Evolutionary conservation across 2,113 vertebrate species (phyloP), one percentile per base, ranked within the genome.

Genomic region (Phyllostomus hastatus): DNA sequence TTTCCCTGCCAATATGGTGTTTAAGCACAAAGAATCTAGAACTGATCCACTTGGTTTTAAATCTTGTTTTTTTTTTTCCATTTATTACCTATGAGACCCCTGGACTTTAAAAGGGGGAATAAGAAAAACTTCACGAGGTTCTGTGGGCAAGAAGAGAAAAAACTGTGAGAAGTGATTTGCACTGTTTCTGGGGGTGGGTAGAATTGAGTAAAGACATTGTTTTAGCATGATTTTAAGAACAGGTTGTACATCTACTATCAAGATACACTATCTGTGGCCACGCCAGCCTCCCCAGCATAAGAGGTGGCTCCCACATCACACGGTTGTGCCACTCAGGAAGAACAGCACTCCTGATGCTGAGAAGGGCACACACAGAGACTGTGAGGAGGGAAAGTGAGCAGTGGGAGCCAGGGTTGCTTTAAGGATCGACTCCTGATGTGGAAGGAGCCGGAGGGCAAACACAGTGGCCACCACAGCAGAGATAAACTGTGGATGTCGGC

Each of bases 141-240:
- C 10, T 15, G 7, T 7, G 76, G 5, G 22, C 24, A 52, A 28
- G 31, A 7, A 20, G 64, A 52, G 20, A 35, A 35, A 69, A 67
- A 10, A 33, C 9, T 4, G 11, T 1, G 4, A 20, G 19, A 43
- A 28, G 28, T n/a, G 2, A 7, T 52, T 52, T 50, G 4, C 0
- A 0, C 10, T 7, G 14, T 33, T 70, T 48, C 10, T 16, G 75
- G 24, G 59, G 59, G 20, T 4, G 10, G 12, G 24, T 35, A 10
- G 43, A 20, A 3, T 7, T 64, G 28, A n/a, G 4, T 52, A 52
- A 54, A 73, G 33, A 4, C 28, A 41, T 20, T 22, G 48, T 73
- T 6, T 54, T 17, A 3, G 54, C 24, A 10, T 28, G 6, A 43
- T 24, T 54, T 12, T 14, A 33, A 50, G 57, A 52, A 17, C 69